These are phyloP conservation scores for Trachops cirrhosus DNA, from an alignment of 2,797 vertebrate genomes.

Conservation along the genomic window DNA sequence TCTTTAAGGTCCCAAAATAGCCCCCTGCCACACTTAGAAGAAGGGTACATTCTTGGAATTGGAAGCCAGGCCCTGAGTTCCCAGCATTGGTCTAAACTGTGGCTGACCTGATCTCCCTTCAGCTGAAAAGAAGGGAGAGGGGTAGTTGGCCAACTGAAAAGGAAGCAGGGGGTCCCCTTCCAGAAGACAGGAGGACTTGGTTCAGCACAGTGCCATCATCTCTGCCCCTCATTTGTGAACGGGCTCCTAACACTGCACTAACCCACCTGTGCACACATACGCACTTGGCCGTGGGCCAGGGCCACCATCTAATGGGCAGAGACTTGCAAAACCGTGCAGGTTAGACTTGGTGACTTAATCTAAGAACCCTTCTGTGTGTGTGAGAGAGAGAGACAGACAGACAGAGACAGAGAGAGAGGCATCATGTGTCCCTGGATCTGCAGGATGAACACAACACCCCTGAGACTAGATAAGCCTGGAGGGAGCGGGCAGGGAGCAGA, in stretches of 20 bases:
- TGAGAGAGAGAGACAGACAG: neutral
- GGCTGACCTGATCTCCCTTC: neutral
- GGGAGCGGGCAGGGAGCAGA: neutral
- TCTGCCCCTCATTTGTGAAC: neutral
- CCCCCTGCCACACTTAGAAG: constrained; percentile 29
- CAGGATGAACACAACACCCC: neutral
- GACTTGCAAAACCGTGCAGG: neutral
- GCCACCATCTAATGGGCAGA: neutral
- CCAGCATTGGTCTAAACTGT: neutral
- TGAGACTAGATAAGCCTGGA: neutral
- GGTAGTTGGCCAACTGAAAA: neutral
- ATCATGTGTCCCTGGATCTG: neutral
- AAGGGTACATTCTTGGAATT: neutral
- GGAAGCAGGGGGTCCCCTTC: neutral
- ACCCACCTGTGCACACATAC: neutral
- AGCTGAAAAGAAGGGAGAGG: neutral
- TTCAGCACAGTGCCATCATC: neutral
- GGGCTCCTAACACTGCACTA: constrained; percentile 21
- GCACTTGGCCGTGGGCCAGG: neutral
- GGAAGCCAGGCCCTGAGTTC: constrained; percentile 13
- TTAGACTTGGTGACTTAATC: constrained; percentile 67
- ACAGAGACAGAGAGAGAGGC: neutral
- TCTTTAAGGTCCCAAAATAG: constrained; percentile 14
- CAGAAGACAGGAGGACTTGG: neutral
- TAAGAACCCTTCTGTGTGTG: neutral